Evolutionary conservation across 1,140 invertebrate genomes (phyloP).

Genomic region (Temnothorax nylanderi): DNA sequence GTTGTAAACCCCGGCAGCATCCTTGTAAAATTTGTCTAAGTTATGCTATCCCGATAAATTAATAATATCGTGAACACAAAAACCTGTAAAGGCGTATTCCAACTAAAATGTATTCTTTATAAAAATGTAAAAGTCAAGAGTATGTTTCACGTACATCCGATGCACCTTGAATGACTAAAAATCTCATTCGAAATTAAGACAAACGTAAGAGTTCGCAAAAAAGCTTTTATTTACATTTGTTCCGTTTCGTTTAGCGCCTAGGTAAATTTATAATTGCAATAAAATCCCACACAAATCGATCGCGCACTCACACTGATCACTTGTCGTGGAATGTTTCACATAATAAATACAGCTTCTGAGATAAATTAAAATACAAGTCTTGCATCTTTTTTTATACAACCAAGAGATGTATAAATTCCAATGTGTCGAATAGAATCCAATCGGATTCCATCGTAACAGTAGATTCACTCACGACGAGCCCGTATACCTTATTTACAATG

Average conservation of each 20-base stretch:
- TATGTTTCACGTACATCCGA: not conserved
- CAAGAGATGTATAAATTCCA: conserved; percentile 55
- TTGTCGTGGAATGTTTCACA: conserved; percentile 72
- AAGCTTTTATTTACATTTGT: conserved; percentile 77
- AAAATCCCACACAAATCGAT: conserved; percentile 71
- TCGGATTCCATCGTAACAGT: conserved; percentile 62
- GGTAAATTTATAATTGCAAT: conserved; percentile 75
- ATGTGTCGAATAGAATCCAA: conserved; percentile 52
- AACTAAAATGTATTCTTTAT: conserved; percentile 36
- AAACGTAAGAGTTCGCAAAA: conserved; percentile 69
- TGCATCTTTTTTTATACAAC: conserved; percentile 67
- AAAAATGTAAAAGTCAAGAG: conserved; percentile 38
- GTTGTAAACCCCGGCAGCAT: not conserved
- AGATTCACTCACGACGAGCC: conserved; percentile 70
- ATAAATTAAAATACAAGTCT: conserved; percentile 74
- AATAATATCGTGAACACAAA: conserved; percentile 28
- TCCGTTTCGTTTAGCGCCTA: conserved; percentile 68
- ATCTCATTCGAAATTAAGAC: conserved; percentile 28
- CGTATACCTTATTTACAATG: conserved; percentile 75
- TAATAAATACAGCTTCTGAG: conserved; percentile 73
- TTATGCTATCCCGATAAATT: conserved; percentile 33
- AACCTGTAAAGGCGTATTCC: conserved; percentile 4
- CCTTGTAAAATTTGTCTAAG: conserved; percentile 3
- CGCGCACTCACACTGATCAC: conserved; percentile 63
- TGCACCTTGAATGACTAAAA: not conserved